These are phyloP conservation scores for Myotis pilosus DNA, from an alignment of 2,797 vertebrate genomes.

Conservation along the genomic window DNA sequence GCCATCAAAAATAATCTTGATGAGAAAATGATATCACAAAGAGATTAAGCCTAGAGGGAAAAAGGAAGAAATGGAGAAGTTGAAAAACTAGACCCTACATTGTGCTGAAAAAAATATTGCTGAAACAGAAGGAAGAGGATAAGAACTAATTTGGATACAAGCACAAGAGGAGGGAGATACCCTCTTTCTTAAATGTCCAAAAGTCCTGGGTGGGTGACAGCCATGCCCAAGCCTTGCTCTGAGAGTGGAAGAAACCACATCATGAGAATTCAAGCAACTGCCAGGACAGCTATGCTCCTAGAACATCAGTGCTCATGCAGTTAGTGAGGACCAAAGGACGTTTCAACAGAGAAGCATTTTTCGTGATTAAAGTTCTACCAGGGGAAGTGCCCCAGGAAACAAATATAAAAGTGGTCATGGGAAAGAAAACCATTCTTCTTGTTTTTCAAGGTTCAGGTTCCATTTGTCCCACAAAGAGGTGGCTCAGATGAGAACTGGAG, in stretches of 20 bases:
- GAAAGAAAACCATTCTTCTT: neutral
- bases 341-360: neutral
- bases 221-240: neutral
- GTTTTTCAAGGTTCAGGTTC: neutral
- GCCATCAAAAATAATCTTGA: neutral
- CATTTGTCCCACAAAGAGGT: neutral
- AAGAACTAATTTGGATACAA: neutral
- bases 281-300: neutral
- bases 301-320: neutral
- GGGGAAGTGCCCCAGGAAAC: neutral
- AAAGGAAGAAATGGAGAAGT: neutral
- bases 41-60: neutral
- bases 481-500: neutral
- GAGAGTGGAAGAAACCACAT: neutral
- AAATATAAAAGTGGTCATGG: neutral
- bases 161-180: neutral
- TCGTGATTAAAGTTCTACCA: neutral
- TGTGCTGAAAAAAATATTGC: neutral
- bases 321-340: neutral
- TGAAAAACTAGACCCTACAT: neutral
- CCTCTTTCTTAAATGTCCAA: neutral
- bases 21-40: neutral
- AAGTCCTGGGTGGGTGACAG: neutral
- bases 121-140: neutral
- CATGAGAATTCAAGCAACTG: neutral